phyloP scores from a whole-genome alignment of 2,113 vertebrate genomes.

The Ptilorrhoa leucosticta region DNA sequence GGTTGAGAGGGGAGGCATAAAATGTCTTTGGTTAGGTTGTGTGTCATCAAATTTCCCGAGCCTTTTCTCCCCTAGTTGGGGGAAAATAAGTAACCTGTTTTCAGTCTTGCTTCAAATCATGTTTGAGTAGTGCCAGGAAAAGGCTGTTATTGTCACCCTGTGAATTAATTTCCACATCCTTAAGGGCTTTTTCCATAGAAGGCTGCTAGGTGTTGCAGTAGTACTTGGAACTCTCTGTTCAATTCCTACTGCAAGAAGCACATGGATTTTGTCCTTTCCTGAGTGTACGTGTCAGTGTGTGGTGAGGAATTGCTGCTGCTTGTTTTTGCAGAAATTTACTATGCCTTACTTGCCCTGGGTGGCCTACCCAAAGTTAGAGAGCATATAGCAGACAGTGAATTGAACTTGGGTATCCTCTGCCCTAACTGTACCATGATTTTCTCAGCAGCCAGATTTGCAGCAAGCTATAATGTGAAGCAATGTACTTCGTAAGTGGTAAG shows the following conservation, averaged over 20 bases:
- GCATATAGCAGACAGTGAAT: background rate
- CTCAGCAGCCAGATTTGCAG: background rate
- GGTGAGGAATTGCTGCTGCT: background rate
- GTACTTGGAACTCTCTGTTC: background rate
- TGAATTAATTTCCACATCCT: background rate
- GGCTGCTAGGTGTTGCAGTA: background rate
- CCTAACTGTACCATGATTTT: background rate
- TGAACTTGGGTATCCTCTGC: background rate
- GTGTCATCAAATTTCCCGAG: background rate
- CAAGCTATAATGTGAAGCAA: background rate
- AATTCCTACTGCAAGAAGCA: background rate
- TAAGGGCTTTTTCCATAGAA: background rate
- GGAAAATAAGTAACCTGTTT: background rate
- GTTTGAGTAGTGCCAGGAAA: background rate
- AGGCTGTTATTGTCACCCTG: background rate
- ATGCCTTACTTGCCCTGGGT: background rate
- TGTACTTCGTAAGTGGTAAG: background rate
- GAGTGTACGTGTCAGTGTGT: background rate
- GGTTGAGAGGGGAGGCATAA: background rate
- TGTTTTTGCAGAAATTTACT: background rate
- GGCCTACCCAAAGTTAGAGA: background rate
- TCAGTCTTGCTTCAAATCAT: background rate
- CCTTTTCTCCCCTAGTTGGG: background rate
- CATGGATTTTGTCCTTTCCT: background rate
- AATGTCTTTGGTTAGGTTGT: background rate